Percentiles rank a stretch among this genome's conserved stretches.
Conservation (phyloP, 2,113 vertebrate genomes). For the Bufo bufo region DNA sequence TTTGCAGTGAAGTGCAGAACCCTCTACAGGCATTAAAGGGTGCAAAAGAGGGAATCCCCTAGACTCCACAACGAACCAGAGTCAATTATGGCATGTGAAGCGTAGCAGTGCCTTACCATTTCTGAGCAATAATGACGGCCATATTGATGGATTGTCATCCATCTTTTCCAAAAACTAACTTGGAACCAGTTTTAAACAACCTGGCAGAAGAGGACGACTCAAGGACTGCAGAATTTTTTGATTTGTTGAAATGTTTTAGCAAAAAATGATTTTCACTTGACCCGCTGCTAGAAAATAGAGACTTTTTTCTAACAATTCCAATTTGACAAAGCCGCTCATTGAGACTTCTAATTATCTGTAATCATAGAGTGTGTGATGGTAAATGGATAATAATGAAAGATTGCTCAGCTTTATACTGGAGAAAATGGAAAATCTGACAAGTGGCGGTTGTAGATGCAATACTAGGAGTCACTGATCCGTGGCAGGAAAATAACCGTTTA, state of each 20-base stretch:
- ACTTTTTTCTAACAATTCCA: background rate
- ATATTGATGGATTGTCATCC: no score
- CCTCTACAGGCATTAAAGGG: no score
- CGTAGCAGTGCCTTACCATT: no score
- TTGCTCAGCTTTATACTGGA: constrained; percentile 24
- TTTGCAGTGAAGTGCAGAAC: no score
- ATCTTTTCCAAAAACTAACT: background rate
- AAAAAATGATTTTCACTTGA: background rate
- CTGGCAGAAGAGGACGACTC: background rate
- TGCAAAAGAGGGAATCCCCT: no score
- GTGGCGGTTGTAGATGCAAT: background rate
- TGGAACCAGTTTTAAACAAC: background rate
- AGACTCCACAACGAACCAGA: no score
- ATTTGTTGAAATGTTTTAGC: background rate
- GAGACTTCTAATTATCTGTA: constrained; percentile 34
- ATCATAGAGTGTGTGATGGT: constrained; percentile 19
- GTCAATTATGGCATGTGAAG: no score
- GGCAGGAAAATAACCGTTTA: constrained; percentile 42
- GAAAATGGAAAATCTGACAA: constrained; percentile 56
- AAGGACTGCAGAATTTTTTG: background rate
- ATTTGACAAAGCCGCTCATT: background rate
- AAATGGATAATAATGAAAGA: constrained; percentile 49
- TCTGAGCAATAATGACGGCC: no score
- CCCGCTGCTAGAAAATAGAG: background rate
- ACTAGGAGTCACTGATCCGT: constrained; percentile 13